phyloP scores from a whole-genome alignment of 2,113 vertebrate species.

The Zosterops japonicus region DNA sequence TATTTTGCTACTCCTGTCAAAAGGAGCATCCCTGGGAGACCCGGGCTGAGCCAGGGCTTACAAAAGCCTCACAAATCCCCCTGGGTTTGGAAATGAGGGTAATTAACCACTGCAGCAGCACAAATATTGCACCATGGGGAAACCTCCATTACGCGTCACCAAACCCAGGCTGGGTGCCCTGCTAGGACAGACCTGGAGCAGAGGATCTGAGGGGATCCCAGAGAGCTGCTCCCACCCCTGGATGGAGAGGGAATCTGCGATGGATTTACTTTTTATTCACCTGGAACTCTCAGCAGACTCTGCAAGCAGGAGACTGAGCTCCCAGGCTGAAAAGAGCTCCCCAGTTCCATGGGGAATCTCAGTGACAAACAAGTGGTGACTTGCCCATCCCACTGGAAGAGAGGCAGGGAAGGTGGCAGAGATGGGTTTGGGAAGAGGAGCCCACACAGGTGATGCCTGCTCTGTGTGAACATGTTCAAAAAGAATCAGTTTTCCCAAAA shows the following conservation, averaged over 20 bases:
- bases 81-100: neutral
- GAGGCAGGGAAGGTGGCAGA: neutral
- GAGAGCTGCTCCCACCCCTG: neutral
- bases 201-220: neutral
- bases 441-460: neutral
- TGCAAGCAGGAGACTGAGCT: neutral
- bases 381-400: neutral
- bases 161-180: neutral
- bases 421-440: neutral
- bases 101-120: neutral
- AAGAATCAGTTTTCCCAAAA: neutral
- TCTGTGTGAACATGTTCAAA: neutral
- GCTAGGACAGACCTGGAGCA: neutral
- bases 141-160: neutral
- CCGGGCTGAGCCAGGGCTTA: neutral
- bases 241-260: neutral
- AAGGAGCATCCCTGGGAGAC: neutral
- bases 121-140: neutral
- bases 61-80: neutral
- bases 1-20: neutral
- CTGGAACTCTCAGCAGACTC: rapidly evolving
- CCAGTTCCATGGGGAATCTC: neutral
- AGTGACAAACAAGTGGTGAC: neutral
- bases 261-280: neutral
- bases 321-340: neutral